Evolutionary conservation across 2,113 vertebrate species (phyloP), one percentile per base, ranked within the genome.

Genomic region (Grammomys dolichurus): DNA sequence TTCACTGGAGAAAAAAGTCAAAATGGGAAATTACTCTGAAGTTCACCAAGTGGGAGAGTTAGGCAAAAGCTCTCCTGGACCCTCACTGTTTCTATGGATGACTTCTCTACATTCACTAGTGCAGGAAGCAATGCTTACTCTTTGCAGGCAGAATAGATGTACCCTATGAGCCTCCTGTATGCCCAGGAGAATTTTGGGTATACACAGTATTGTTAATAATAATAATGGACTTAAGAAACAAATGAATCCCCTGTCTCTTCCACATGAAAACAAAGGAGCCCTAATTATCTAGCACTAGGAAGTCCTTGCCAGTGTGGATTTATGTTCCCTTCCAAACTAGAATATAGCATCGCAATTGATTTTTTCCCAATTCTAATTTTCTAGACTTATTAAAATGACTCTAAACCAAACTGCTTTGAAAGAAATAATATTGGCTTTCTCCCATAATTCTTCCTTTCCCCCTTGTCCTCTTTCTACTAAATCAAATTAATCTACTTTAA

Each of bases 311-410:
- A 97, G 95, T 48, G 88, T 97, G 86, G 87, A 97, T 97, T 97
- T 95, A 95, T 97, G 80, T 88, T 96, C 92, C 80, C 63, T 98
- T 98, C 92, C 95, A 97, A 97, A 91, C 90, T 96, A 95, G 92
- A 95, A 96, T 95, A 96, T 73, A 96, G 95, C 95, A 96, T 94
- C 97, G 97, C 95, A 96, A 97, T 94, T 97, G 95, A 97, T 98
- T 98, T 97, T 97, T 96, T 96, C 95, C 95, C 87, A 96, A 90
- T 97, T 98, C 95, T 96, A 95, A 97, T 97, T 98, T 97, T 97
- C 95, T 91, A 97, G 95, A 84, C 92, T 89, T 97, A 96, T 96
- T 98, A 97, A 96, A 98, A 97, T 96, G 95, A 97, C 92, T 97
- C 96, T 97, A 96, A 96, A 97, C 96, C 73, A 97, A 96, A 97